A percentile compares a stretch with the other conserved stretches of the same genome.
These are phyloP conservation scores for Falco punctatus DNA, from an alignment of 2,113 vertebrate species.

Conservation along the genomic window DNA sequence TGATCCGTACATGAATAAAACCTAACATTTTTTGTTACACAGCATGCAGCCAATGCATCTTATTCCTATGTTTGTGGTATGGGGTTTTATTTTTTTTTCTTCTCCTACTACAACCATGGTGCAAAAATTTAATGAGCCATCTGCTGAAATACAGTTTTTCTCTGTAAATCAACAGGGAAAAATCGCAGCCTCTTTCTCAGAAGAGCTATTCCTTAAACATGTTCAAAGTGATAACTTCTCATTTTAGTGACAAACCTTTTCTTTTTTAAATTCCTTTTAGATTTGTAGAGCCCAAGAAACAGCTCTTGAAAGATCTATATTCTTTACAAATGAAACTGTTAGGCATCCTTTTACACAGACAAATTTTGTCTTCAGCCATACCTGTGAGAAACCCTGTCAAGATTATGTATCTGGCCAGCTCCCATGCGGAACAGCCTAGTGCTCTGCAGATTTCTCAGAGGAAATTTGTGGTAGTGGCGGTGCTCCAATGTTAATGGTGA, in stretches of 20 bases:
- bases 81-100: background rate
- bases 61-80: background rate
- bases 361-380: background rate
- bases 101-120: background rate
- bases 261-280: background rate
- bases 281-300: background rate
- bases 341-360: background rate
- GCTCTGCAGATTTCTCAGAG: background rate
- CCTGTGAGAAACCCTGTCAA: background rate
- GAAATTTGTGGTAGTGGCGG: background rate
- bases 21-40: background rate
- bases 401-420: background rate
- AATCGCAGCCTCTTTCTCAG: conserved; percentile 4
- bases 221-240: background rate
- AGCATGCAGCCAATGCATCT: background rate
- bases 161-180: conserved; percentile 14
- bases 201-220: background rate
- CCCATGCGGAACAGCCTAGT: background rate
- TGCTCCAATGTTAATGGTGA: background rate
- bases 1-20: background rate
- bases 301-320: background rate
- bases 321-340: background rate
- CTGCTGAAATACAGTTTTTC: conserved; percentile 30
- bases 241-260: background rate
- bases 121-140: conserved; percentile 60